A percentile compares a stretch with the other conserved stretches of the same genome.
These are phyloP conservation scores for Manduca sexta DNA, from an alignment of 1,140 invertebrate genomes.

Conservation along the genomic window DNA sequence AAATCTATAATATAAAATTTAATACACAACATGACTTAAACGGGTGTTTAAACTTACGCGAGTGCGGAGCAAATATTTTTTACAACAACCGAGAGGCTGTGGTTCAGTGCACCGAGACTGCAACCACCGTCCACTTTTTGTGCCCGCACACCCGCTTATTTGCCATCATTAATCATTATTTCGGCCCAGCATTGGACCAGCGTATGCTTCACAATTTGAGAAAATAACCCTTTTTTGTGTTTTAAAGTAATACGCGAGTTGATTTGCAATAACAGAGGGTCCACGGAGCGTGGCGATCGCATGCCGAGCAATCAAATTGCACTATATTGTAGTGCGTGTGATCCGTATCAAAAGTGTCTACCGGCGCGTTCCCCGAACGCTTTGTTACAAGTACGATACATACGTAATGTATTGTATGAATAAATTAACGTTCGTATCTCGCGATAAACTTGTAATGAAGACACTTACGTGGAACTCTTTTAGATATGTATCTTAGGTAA, in stretches of 20 bases:
- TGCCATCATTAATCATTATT: constrained; percentile 72
- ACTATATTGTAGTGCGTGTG: background rate
- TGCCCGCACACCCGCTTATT: constrained; percentile 64
- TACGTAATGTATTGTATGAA: background rate
- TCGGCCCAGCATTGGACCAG: constrained; percentile 46
- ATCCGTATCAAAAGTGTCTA: background rate
- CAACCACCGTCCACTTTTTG: constrained; percentile 47
- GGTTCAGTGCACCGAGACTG: constrained; percentile 49
- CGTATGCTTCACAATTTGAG: constrained; percentile 55
- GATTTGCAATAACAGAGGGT: constrained; percentile 25
- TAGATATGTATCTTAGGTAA: no score
- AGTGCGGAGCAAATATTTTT: no score
- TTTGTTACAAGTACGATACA: background rate
- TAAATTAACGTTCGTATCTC: no score
- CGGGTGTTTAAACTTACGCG: no score
- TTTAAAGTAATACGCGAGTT: constrained; percentile 29
- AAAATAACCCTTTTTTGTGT: constrained; percentile 68
- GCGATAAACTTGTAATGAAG: no score
- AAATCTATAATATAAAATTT: no score
- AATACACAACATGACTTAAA: no score
- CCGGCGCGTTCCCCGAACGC: background rate
- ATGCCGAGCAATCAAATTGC: constrained; percentile 4
- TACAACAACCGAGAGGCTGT: background rate
- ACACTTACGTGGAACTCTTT: no score
- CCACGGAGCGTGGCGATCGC: constrained; percentile 26